A percentile compares a stretch with the other conserved stretches of the same genome.
Conservation (phyloP, 30 jellyfish, hydroid and myxozoan genomes). For the Cassiopea andromeda region DNA sequence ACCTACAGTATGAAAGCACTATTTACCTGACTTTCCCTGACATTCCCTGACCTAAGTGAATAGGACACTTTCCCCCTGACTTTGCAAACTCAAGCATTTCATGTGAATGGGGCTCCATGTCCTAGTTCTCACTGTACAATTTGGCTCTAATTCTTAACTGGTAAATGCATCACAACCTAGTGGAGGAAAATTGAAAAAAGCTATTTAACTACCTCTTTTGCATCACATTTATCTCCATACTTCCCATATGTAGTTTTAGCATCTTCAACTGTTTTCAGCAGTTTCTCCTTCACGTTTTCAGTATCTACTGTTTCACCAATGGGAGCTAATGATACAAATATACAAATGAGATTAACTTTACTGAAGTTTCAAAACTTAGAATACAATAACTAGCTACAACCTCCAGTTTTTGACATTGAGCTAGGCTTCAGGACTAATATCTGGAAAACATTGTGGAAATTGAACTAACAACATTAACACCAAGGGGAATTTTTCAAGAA, state of each 20-base stretch:
- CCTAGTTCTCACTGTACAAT: not conserved
- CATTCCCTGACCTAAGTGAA: too few species aligned
- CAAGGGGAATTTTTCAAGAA: not conserved
- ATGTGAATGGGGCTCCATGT: too few species aligned
- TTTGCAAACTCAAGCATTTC: too few species aligned
- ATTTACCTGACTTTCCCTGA: too few species aligned
- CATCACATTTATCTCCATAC: constrained; percentile 55
- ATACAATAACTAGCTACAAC: not conserved
- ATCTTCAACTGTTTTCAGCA: constrained; percentile 57
- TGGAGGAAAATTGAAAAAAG: not conserved
- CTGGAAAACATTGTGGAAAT: not conserved
- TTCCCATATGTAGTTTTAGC: constrained; percentile 35
- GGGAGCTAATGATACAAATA: constrained; percentile 15
- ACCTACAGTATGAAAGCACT: too few species aligned
- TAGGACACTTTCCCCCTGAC: too few species aligned
- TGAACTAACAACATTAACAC: not conserved
- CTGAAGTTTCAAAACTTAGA: too few species aligned
- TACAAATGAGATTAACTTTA: not conserved
- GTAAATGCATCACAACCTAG: not conserved
- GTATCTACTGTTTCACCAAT: constrained; percentile 49
- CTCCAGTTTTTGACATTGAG: not conserved
- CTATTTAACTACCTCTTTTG: constrained; percentile 30
- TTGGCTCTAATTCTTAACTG: not conserved
- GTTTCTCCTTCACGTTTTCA: constrained; percentile 65
- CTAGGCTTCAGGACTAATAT: not conserved